These are phyloP conservation scores for Leptinotarsa texana DNA, from an alignment of 1,140 invertebrate species.

Conservation along the genomic window DNA sequence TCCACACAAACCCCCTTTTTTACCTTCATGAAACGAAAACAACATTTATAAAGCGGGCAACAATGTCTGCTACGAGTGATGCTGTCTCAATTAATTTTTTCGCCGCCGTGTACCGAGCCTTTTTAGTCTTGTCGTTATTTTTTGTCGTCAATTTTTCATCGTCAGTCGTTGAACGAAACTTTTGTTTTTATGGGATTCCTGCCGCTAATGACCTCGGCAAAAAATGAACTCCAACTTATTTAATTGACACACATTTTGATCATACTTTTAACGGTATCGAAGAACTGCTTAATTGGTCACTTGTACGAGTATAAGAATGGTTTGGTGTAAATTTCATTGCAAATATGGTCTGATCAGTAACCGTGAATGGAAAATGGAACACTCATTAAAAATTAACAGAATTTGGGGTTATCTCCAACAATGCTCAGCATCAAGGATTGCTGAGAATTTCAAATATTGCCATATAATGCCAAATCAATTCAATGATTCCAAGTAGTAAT, in stretches of 20 bases:
- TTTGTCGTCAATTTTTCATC: background rate
- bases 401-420: too few species aligned
- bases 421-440: too few species aligned
- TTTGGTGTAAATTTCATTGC: too few species aligned
- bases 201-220: background rate
- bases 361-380: too few species aligned
- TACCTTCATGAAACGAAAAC: background rate
- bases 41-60: background rate
- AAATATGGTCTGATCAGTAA: too few species aligned
- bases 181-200: background rate
- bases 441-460: too few species aligned
- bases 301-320: background rate
- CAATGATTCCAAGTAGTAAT: too few species aligned
- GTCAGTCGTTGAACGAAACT: background rate
- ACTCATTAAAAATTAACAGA: too few species aligned
- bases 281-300: background rate
- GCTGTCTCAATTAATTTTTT: slow-evolving; percentile 20
- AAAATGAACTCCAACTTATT: background rate
- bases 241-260: background rate
- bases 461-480: too few species aligned
- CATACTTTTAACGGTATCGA: background rate
- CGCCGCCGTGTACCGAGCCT: background rate
- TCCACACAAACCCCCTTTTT: background rate
- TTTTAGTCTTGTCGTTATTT: slow-evolving; percentile 7
- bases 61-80: slow-evolving; percentile 7